phyloP scores from a whole-genome alignment of 1,140 invertebrate genomes.

The Daktulosphaira vitifoliae region DNA sequence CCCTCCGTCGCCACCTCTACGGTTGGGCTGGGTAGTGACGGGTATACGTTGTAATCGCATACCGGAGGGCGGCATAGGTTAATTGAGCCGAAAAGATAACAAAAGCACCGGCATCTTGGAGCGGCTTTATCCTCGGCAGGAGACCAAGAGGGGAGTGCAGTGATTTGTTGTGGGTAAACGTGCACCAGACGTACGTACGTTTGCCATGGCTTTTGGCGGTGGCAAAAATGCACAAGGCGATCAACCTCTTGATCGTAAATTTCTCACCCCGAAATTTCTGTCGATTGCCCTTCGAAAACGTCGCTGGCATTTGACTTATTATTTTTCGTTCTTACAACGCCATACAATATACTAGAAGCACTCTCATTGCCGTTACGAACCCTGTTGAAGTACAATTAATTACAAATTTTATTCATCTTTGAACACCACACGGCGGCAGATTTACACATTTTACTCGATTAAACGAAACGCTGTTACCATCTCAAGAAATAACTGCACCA shows the following conservation, averaged over 20 bases:
- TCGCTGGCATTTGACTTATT: conserved; percentile 2
- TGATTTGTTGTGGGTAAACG: conserved; percentile 24
- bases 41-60: no score
- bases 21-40: no score
- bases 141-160: not conserved
- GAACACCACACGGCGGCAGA: no score
- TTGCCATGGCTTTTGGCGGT: not conserved
- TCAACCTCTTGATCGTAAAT: conserved; percentile 21
- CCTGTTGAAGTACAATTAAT: no score
- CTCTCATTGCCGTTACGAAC: no score
- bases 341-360: conserved; percentile 18
- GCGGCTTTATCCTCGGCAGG: not conserved
- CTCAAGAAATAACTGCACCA: no score
- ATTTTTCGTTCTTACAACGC: not conserved
- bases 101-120: not conserved
- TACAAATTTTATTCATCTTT: no score
- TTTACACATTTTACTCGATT: no score
- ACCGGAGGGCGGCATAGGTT: conserved; percentile 9
- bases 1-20: not conserved
- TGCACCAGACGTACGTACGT: conserved; percentile 16
- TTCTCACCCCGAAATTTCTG: conserved; percentile 11
- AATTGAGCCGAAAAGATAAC: conserved; percentile 33
- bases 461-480: no score
- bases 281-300: not conserved
- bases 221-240: not conserved